Base-by-base conservation (phyloP, 92 coral and sea anemone genomes). In the Ricordea florida region DNA sequence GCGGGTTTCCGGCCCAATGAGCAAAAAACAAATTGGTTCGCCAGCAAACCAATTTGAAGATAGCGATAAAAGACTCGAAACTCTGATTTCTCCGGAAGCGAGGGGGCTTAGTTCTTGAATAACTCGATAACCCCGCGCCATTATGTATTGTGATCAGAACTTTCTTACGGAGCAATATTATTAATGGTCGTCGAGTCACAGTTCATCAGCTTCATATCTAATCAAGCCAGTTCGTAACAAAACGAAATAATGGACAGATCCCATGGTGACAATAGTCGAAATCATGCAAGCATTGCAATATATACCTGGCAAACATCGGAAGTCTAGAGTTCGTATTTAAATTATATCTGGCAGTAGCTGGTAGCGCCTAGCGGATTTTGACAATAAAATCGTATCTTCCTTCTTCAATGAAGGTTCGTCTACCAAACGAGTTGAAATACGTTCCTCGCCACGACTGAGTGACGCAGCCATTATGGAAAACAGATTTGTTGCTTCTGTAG, bases 381-480 rank as follows among this genome's bases (percentile, higher is more conserved):
- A 70, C 9, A 70, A 70, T 57, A 70, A 55, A 70, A 52, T 70
- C 77, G 56, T 29, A 70, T 24, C 43, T 17, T 53, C 29, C 41
- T 16, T 26, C 52, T 70, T 5, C 37, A 53, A 70, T 52, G 38
- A 57, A 70, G 60, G 47, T 23, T 37, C 28, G 25, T 3, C 23
- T 1, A 9, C 4, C 44, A 18, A 16, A 33, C 18, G 16, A 48
- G 43, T n/a, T 31, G 24, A 15, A 36, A 9, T 5, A n/a, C n/a
- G n/a, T 29, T 45, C 33, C 61, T 49, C 77, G 65, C 37, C 28
- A 37, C 64, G 55, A 10, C 25, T 52, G 31, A 5, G 50, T 27
- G 14, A 20, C 74, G 9, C n/a, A 15, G 62, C 32, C 32, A 40
- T 55, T 41, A 38, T 30, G 52, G 30, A 55, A 50, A 34, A 20